A percentile compares a stretch with the other conserved stretches of the same genome.
Evolutionary conservation across 1,140 invertebrate species (phyloP).

Genomic region (Ganaspis sp.): DNA sequence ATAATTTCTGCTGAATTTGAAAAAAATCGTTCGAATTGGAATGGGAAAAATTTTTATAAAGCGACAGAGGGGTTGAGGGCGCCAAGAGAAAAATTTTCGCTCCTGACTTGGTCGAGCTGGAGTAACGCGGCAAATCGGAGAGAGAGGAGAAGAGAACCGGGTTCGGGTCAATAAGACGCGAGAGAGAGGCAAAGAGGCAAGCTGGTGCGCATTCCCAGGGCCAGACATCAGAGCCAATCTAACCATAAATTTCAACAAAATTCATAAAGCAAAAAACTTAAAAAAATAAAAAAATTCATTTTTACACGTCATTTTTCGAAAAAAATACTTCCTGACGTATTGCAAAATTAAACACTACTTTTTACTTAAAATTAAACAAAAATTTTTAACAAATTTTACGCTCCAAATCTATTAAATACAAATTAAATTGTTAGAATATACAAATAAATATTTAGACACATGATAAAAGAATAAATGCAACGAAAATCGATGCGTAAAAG

Average conservation of each 20-base stretch:
- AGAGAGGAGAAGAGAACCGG: constrained; percentile 71
- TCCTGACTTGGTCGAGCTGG: constrained; percentile 56
- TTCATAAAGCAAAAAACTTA: not conserved
- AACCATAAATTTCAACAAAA: constrained; percentile 62
- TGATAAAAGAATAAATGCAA: too few species aligned
- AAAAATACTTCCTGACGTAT: too few species aligned
- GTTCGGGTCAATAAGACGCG: constrained; percentile 77
- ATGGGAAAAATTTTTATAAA: not conserved
- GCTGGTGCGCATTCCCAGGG: constrained; percentile 74
- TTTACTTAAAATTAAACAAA: too few species aligned
- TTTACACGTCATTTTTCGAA: not conserved
- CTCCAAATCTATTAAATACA: too few species aligned
- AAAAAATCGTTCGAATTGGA: too few species aligned
- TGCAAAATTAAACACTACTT: too few species aligned
- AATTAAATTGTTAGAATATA: too few species aligned
- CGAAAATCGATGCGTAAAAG: not conserved
- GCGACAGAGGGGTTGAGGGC: not conserved
- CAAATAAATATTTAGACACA: too few species aligned
- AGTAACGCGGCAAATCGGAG: constrained; percentile 70
- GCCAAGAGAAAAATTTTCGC: not conserved
- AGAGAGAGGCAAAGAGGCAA: constrained; percentile 61
- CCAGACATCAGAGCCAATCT: constrained; percentile 65
- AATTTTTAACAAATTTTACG: too few species aligned
- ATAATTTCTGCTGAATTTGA: too few species aligned
- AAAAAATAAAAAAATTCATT: not conserved